These are phyloP conservation scores for Lagria hirta DNA, from an alignment of 2,888 invertebrate genomes.

Conservation along the genomic window DNA sequence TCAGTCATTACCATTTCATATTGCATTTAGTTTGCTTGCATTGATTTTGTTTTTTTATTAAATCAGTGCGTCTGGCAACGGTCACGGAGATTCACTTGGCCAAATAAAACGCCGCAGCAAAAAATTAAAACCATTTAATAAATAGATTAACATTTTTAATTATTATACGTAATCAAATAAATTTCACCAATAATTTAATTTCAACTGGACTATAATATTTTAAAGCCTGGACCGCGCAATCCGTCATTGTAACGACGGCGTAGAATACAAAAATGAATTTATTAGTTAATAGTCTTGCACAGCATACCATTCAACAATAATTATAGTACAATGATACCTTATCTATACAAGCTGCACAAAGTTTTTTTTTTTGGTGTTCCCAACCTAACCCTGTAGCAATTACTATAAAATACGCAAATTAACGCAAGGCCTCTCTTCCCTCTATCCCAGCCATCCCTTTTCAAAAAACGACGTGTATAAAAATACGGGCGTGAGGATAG, in stretches of 20 bases:
- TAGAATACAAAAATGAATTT: constrained; percentile 26
- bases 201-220: too few species aligned
- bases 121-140: too few species aligned
- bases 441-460: too few species aligned
- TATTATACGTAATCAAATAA: too few species aligned
- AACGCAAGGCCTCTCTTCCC: constrained; percentile 12
- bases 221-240: constrained; percentile 39
- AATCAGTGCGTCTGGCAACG: too few species aligned
- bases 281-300: constrained; percentile 14
- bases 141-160: too few species aligned
- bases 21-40: too few species aligned
- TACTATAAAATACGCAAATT: constrained; percentile 1
- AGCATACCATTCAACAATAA: constrained; percentile 23
- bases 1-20: too few species aligned
- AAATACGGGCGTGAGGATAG: constrained; percentile 9
- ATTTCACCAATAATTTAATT: too few species aligned
- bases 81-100: too few species aligned
- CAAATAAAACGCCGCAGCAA: too few species aligned
- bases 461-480: constrained; percentile 13
- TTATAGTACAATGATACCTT: constrained; percentile 1
- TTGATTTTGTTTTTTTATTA: too few species aligned
- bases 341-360: constrained; percentile 9
- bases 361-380: constrained; percentile 33
- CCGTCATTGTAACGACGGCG: constrained; percentile 32
- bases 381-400: constrained; percentile 38